Evolutionary conservation across 2,797 vertebrate species (phyloP).

Genomic region (Chanos chanos): DNA sequence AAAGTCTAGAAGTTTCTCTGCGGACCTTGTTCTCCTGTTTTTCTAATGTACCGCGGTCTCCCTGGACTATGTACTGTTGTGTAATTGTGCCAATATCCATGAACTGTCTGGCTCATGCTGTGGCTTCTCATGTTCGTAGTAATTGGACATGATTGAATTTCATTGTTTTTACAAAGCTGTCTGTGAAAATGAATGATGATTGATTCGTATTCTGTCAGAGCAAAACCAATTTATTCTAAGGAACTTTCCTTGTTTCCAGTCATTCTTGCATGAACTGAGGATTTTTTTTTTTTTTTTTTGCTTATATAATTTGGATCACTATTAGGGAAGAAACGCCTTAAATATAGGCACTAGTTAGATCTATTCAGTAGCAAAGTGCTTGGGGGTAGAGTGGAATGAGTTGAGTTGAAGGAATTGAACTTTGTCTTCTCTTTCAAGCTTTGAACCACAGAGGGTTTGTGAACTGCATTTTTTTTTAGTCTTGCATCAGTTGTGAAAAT

Average conservation of each 20-base stretch:
- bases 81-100: neutral
- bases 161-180: slow-evolving; percentile 35
- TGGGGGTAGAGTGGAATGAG: too few species aligned
- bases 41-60: neutral
- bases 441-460: too few species aligned
- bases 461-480: too few species aligned
- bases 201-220: slow-evolving; percentile 5
- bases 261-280: neutral
- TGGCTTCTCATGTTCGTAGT: slow-evolving; percentile 1
- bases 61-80: neutral
- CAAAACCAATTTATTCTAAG: neutral
- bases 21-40: neutral
- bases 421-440: too few species aligned
- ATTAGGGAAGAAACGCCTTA: too few species aligned
- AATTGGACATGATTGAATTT: slow-evolving; percentile 28
- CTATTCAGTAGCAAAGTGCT: too few species aligned
- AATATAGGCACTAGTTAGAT: too few species aligned
- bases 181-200: slow-evolving; percentile 33
- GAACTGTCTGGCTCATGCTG: neutral
- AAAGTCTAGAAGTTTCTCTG: neutral
- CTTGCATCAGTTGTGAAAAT: too few species aligned
- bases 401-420: too few species aligned
- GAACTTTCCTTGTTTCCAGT: neutral
- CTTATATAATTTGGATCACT: too few species aligned
- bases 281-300: too few species aligned